Conservation (phyloP, 2,797 vertebrate species). For the Megaceryle alcyon region DNA sequence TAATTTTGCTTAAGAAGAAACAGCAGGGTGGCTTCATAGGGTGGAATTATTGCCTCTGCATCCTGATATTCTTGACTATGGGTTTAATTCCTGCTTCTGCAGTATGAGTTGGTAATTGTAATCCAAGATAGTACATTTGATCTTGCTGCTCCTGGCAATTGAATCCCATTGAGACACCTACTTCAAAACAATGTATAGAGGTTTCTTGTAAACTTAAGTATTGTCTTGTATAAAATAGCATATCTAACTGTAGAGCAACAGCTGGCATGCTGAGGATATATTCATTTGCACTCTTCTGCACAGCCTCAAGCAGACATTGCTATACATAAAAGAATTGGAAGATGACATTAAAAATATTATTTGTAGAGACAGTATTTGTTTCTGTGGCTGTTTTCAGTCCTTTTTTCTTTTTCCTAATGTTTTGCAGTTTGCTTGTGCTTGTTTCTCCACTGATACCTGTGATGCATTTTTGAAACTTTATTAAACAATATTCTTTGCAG, state of each 20-base stretch:
- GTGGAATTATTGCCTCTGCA: slow-evolving; percentile 28
- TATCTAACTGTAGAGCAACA: slow-evolving; percentile 20
- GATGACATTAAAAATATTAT: slow-evolving; percentile 35
- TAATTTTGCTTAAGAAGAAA: slow-evolving; percentile 30
- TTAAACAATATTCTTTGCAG: neutral
- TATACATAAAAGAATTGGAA: neutral
- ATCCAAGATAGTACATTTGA: neutral
- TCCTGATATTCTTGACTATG: slow-evolving; percentile 7
- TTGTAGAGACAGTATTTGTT: neutral
- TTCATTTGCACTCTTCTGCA: neutral
- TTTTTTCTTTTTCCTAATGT: neutral
- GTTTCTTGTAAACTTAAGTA: slow-evolving; percentile 13
- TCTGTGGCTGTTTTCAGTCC: slow-evolving; percentile 2
- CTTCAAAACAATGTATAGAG: neutral
- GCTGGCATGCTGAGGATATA: neutral
- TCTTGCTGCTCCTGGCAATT: slow-evolving; percentile 43
- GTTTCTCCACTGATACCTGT: neutral
- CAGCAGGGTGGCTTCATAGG: neutral
- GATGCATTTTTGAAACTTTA: neutral
- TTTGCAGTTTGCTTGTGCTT: neutral
- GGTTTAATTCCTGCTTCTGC: slow-evolving; percentile 32
- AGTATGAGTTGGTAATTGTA: slow-evolving; percentile 12
- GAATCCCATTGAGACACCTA: slow-evolving; percentile 35
- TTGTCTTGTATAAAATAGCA: neutral
- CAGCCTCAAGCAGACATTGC: slow-evolving; percentile 26